Base-by-base conservation (phyloP, 2,113 vertebrate genomes). In the Poeciliopsis turrubarensis region DNA sequence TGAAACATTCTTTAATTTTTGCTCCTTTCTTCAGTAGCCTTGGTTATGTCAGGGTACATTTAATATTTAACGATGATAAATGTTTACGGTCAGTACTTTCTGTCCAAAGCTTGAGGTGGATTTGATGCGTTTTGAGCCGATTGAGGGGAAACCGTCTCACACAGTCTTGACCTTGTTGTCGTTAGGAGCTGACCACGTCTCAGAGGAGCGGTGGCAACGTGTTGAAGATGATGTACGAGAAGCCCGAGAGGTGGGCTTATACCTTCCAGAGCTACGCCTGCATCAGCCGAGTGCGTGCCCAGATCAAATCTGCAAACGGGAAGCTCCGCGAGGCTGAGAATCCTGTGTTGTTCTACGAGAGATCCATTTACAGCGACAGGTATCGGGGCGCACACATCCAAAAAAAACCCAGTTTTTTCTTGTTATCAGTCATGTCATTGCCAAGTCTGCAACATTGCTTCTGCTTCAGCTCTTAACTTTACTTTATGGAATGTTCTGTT, bases 351-450 rank as follows among this genome's bases (percentile, higher is more conserved):
- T 98, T 98, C 93, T 97, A 97, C 0, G 97, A 98, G 78, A 89
- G 97, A 1, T 98, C 97, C 1, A 95, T 99, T 66, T 99, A 99
- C 89, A 99, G 97, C 0, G 98, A 99, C 94, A 95, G 97, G 98
- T 99, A 84, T 27, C 34, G 2, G 63, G 6, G 14, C 8, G 64
- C 14, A 62, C 11, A 30, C 13, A 30, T 61, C n/a, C 57, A 26
- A 1, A 60, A 60, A 3, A 60, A 26, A 13, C n/a, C 12, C n/a
- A 9, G 60, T 14, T 13, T 62, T 27, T 15, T 3, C 27, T 61
- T 61, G 12, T 26, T 19, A 44, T 44, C 39, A 25, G n/a, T 25
- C 7, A 10, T 1, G 17, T 47, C 7, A 17, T 19, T 47, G 44
- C 14, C 19, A 17, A 47, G 17, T 19, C 44, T 47, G 44, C 17